These are phyloP conservation scores for Argyrosomus japonicus DNA, from an alignment of 2,113 vertebrate genomes.

Conservation along the genomic window DNA sequence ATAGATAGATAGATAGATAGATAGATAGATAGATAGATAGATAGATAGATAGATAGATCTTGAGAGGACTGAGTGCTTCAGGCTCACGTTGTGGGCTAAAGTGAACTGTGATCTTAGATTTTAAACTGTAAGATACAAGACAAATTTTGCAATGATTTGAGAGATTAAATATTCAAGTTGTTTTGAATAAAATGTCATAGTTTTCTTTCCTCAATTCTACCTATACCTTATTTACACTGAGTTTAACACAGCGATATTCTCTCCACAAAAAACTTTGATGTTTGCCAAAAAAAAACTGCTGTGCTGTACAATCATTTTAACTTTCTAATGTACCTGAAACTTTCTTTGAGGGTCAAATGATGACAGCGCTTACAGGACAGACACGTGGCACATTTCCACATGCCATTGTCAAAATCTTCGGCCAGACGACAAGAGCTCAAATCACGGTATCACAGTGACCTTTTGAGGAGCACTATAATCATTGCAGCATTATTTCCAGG, in stretches of 20 bases:
- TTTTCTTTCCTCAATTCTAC: background rate
- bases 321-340: background rate
- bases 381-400: conserved; percentile 49
- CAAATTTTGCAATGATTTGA: background rate
- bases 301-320: background rate
- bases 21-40: no score
- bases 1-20: no score
- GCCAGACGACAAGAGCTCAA: conserved; percentile 39
- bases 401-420: conserved; percentile 47
- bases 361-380: conserved; percentile 32
- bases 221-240: background rate
- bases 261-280: background rate
- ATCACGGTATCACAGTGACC: conserved; percentile 67
- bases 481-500: conserved; percentile 9
- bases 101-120: background rate
- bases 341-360: conserved; percentile 7
- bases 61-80: background rate
- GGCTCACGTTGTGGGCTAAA: background rate
- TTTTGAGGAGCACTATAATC: conserved; percentile 59
- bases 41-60: no score
- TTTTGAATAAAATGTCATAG: background rate
- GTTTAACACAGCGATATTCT: background rate
- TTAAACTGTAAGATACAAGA: background rate
- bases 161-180: background rate
- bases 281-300: no score